Percentiles rank a stretch among this genome's conserved stretches.
These are phyloP conservation scores for Rhegmatorhina hoffmannsi DNA, from an alignment of 2,113 vertebrate species.

Conservation along the genomic window DNA sequence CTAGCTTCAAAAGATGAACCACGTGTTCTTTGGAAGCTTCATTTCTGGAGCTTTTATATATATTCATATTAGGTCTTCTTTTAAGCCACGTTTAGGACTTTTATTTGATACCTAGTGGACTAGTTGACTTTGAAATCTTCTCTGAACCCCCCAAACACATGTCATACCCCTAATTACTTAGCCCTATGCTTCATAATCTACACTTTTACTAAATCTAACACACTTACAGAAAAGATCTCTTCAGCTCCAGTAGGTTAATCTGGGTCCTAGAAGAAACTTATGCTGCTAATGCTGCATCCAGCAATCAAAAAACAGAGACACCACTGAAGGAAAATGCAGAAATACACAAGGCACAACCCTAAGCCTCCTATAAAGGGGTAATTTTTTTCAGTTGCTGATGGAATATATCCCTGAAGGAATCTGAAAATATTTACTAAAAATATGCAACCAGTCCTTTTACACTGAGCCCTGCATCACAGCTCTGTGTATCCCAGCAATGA, in stretches of 20 bases:
- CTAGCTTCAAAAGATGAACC: not conserved
- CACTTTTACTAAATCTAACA: not conserved
- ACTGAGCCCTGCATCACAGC: not conserved
- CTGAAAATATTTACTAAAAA: not conserved
- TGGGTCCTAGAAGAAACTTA: not conserved
- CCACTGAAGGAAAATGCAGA: not conserved
- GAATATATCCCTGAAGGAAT: not conserved
- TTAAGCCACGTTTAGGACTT: not conserved
- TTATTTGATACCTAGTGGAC: not conserved
- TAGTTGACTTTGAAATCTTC: not conserved
- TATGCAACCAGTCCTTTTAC: not conserved
- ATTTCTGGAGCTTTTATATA: not conserved
- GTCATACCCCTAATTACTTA: not conserved
- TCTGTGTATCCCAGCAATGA: not conserved
- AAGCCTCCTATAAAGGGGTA: not conserved
- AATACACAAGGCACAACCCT: not conserved
- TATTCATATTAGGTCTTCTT: not conserved
- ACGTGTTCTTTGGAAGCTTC: not conserved
- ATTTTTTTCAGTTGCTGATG: not conserved
- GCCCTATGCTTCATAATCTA: not conserved
- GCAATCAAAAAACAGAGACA: not conserved
- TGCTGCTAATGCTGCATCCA: not conserved
- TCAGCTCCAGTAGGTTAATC: not conserved
- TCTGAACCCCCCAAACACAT: not conserved
- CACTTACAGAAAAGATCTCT: not conserved